Conservation (phyloP, 2,888 invertebrate species). For the Elysia crispata region DNA sequence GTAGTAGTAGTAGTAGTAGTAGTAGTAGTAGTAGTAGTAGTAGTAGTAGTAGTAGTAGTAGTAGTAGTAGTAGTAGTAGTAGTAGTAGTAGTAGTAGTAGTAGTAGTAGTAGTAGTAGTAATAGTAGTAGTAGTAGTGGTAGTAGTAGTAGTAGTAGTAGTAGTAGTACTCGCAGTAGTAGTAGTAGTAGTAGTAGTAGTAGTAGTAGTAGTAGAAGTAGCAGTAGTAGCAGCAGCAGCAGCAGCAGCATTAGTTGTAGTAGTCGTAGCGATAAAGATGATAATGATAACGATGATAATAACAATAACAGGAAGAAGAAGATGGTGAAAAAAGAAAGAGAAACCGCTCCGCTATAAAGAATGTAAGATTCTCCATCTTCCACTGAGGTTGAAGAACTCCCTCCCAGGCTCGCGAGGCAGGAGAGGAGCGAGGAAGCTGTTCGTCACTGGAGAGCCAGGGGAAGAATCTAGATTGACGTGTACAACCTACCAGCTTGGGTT, state of each 20-base stretch:
- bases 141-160: background rate
- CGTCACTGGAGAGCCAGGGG: no score
- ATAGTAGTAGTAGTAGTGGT: conserved; percentile 6
- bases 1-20: conserved; percentile 24
- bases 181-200: background rate
- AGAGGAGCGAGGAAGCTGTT: background rate
- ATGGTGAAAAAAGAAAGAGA: no score
- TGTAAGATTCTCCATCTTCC: no score
- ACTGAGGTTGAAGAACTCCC: no score
- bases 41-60: conserved; percentile 27
- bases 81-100: conserved; percentile 10
- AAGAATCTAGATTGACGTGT: no score
- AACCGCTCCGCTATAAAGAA: no score
- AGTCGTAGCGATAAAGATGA: no score
- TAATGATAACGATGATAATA: no score
- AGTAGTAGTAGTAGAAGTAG: conserved; percentile 24
- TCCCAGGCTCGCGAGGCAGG: no score
- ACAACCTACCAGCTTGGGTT: no score
- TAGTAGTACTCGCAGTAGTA: background rate
- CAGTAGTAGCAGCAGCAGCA: conserved; percentile 24
- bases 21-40: conserved; percentile 7
- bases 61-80: conserved; percentile 9
- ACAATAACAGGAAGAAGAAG: no score
- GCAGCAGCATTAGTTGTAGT: no score
- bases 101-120: conserved; percentile 14